These are phyloP conservation scores for Onychomys torridus DNA, from an alignment of 2,797 vertebrate genomes.

Conservation along the genomic window DNA sequence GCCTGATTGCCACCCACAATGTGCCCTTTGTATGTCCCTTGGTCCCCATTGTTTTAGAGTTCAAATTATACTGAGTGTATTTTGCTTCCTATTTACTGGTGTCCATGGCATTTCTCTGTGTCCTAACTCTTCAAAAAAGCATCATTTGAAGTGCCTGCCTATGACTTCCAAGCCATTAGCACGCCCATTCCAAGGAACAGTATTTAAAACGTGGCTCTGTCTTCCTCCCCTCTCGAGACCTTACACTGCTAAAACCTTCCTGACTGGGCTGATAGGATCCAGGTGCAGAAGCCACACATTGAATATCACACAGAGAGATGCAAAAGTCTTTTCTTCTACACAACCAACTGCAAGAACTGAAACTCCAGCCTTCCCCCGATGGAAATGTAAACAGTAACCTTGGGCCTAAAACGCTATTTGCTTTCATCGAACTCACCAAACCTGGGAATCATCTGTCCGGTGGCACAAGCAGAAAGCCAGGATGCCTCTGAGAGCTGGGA, in stretches of 20 bases:
- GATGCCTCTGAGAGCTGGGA: neutral
- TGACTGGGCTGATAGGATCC: neutral
- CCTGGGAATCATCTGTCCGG: neutral
- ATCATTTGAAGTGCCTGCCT: slow-evolving; percentile 26
- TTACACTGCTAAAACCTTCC: neutral
- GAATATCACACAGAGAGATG: slow-evolving; percentile 17
- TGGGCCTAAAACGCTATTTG: slow-evolving; percentile 45
- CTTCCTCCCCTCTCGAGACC: slow-evolving; percentile 22
- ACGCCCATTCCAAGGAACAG: neutral
- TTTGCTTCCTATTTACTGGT: slow-evolving; percentile 44
- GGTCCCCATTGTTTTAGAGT: slow-evolving; percentile 5
- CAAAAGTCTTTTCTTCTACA: slow-evolving; percentile 30
- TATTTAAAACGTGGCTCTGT: neutral
- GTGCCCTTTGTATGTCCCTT: neutral
- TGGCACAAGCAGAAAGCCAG: slow-evolving; percentile 4
- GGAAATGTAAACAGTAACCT: slow-evolving; percentile 29
- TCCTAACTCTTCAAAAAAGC: slow-evolving; percentile 52
- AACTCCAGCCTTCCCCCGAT: slow-evolving; percentile 17
- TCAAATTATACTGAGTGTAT: slow-evolving; percentile 9
- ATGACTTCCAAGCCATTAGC: slow-evolving; percentile 46
- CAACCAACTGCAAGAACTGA: neutral
- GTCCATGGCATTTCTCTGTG: slow-evolving; percentile 35
- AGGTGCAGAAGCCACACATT: neutral
- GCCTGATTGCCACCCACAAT: neutral
- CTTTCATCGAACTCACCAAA: slow-evolving; percentile 65